These are phyloP conservation scores for Hyppa rectilinea DNA, from an alignment of 2,888 invertebrate species.

Conservation along the genomic window DNA sequence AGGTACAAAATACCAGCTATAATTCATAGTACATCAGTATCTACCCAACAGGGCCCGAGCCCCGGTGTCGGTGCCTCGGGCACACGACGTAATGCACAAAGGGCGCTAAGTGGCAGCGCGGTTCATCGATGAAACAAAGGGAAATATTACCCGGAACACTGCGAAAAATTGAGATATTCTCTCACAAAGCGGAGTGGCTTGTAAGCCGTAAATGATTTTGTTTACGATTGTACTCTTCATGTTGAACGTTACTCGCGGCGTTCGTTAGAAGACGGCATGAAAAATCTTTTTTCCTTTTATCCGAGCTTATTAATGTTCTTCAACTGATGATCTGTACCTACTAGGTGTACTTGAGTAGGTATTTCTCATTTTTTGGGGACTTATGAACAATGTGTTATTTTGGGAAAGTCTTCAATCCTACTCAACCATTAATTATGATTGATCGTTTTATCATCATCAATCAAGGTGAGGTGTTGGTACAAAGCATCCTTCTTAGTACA, in stretches of 20 bases:
- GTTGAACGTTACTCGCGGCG: slow-evolving; percentile 34
- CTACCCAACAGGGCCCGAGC: slow-evolving; percentile 31
- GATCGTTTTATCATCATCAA: no score
- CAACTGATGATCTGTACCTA: slow-evolving; percentile 10
- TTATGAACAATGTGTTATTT: neutral
- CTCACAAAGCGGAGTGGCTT: slow-evolving; percentile 61
- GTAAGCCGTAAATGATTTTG: slow-evolving; percentile 66
- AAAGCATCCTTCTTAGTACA: neutral
- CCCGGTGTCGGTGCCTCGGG: slow-evolving; percentile 70
- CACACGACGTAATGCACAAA: slow-evolving; percentile 83
- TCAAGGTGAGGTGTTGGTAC: no score
- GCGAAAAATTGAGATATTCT: slow-evolving; percentile 70
- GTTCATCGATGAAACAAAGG: slow-evolving; percentile 81
- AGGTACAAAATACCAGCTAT: slow-evolving; percentile 53
- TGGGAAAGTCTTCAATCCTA: neutral
- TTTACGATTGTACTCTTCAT: slow-evolving; percentile 64
- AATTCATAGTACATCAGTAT: slow-evolving; percentile 54
- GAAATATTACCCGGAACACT: slow-evolving; percentile 68
- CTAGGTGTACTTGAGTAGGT: neutral
- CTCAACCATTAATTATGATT: neutral
- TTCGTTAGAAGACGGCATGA: slow-evolving; percentile 45
- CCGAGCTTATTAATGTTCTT: slow-evolving; percentile 15
- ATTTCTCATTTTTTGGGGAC: neutral
- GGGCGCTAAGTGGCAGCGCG: slow-evolving; percentile 80
- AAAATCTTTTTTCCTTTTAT: slow-evolving; percentile 3